phyloP scores from a whole-genome alignment of 2,113 vertebrate genomes.

The Nothocercus julius region DNA sequence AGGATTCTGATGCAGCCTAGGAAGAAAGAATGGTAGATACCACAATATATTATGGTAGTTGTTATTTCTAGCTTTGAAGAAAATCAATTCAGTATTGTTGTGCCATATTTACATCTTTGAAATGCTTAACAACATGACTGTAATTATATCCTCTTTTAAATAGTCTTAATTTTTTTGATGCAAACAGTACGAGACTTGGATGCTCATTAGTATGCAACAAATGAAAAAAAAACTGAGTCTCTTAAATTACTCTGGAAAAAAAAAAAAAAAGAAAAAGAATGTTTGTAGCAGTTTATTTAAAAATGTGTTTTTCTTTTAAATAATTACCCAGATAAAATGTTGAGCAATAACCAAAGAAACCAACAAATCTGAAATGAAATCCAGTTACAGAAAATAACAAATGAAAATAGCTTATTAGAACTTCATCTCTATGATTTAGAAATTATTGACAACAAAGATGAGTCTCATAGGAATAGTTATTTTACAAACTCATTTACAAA shows the following conservation, averaged over 20 bases:
- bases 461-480: not conserved
- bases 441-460: not conserved
- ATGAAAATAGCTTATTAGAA: not conserved
- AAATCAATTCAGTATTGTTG: not conserved
- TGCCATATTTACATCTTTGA: not conserved
- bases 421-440: not conserved
- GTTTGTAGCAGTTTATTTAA: not conserved
- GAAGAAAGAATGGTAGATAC: not conserved
- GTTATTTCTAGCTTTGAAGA: not conserved
- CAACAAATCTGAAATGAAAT: not conserved
- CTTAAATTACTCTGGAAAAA: not conserved
- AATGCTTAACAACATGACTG: not conserved
- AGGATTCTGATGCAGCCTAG: not conserved
- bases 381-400: not conserved
- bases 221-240: not conserved
- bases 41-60: not conserved
- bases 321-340: not conserved
- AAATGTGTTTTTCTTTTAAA: not conserved
- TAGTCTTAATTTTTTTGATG: slow-evolving; percentile 25
- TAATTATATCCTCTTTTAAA: not conserved
- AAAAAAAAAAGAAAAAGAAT: not conserved
- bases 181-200: not conserved
- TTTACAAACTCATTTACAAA: not conserved
- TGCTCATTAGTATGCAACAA: not conserved
- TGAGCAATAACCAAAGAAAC: not conserved